Conservation (phyloP, 1,140 invertebrate genomes). For the Oreohelix idahoensis region DNA sequence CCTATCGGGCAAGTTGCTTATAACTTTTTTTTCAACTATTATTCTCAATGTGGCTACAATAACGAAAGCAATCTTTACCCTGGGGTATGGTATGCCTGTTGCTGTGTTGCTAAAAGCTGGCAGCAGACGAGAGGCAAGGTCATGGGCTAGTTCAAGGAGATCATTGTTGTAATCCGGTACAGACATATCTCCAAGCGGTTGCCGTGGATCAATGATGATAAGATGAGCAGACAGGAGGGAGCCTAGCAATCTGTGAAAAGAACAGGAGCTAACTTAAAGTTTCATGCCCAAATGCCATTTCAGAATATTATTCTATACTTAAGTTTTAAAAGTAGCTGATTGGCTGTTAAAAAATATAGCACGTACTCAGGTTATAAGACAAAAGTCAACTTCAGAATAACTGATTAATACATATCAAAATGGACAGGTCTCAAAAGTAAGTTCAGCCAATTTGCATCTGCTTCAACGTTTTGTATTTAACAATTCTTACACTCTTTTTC, state of each 20-base stretch:
- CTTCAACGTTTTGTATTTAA: no score
- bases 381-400: no score
- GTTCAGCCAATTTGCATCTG: no score
- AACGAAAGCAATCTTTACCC: constrained; percentile 69
- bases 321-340: neutral
- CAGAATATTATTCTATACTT: no score
- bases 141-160: constrained; percentile 78
- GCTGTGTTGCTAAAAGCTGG: constrained; percentile 78
- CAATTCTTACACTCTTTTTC: no score
- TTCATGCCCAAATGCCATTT: no score
- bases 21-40: no score
- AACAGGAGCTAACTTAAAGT: neutral
- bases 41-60: neutral
- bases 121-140: constrained; percentile 77
- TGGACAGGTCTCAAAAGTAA: no score
- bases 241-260: constrained; percentile 76
- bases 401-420: no score
- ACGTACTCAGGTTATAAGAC: no score
- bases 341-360: no score
- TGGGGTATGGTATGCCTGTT: constrained; percentile 78
- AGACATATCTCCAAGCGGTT: constrained; percentile 78
- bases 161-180: constrained; percentile 78
- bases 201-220: constrained; percentile 77
- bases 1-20: no score
- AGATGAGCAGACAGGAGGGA: constrained; percentile 81